phyloP scores from a whole-genome alignment of 2,888 invertebrate genomes.

The Eugnorisma glareosa region DNA sequence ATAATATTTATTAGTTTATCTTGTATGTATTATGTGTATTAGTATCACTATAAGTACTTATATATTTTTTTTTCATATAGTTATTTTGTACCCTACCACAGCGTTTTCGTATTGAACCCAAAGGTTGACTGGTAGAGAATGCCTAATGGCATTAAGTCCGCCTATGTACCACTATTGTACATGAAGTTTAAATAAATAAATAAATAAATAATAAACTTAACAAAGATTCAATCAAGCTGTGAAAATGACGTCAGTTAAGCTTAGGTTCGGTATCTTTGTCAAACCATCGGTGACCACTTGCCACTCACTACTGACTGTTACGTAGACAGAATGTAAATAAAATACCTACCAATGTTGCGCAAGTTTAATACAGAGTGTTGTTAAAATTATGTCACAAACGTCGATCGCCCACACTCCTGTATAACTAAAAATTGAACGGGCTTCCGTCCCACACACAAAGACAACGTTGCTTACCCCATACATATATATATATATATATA shows the following conservation, averaged over 20 bases:
- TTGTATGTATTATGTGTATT: no score
- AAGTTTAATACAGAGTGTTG: constrained; percentile 5
- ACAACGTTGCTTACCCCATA: background rate
- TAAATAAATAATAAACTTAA: no score
- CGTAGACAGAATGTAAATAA: background rate
- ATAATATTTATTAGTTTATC: no score
- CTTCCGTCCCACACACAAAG: constrained; percentile 27
- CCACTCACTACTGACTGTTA: background rate
- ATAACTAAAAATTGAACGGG: constrained; percentile 47
- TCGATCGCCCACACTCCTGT: constrained; percentile 25
- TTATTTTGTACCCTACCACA: no score
- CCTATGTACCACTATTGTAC: no score
- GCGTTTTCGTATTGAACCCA: no score
- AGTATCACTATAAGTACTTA: no score
- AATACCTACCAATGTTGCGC: constrained; percentile 7
- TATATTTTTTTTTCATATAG: no score
- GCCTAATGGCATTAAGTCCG: no score
- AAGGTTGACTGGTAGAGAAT: no score
- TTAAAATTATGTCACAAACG: constrained; percentile 30
- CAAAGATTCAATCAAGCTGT: background rate
- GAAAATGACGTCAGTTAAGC: background rate
- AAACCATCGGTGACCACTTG: background rate
- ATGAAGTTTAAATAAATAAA: no score
- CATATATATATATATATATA: background rate
- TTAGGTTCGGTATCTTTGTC: background rate